phyloP scores from a whole-genome alignment of 2,797 vertebrate genomes.

The Emydoidea blandingii region DNA sequence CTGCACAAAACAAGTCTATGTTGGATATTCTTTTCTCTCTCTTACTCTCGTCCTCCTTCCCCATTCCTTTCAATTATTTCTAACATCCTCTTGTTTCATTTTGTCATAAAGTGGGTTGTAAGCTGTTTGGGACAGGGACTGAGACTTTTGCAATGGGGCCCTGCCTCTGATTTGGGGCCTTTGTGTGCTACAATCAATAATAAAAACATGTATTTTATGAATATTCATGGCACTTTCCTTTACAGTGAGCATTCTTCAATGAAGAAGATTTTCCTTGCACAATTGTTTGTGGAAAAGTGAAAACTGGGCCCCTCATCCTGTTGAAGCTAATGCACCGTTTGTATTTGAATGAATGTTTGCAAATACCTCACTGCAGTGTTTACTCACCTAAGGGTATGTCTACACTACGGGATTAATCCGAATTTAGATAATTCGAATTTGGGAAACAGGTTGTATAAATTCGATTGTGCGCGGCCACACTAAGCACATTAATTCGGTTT shows the following conservation, averaged over 20 bases:
- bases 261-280: background rate
- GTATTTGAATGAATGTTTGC: rapidly evolving
- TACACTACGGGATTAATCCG: no score
- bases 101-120: background rate
- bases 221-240: background rate
- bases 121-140: background rate
- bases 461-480: no score
- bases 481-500: no score
- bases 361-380: background rate
- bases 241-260: rapidly evolving
- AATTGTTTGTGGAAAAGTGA: background rate
- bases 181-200: background rate
- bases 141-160: background rate
- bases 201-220: background rate
- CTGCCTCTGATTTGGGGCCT: rapidly evolving
- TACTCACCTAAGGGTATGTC: no score
- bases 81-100: background rate
- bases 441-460: no score
- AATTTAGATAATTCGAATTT: no score
- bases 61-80: background rate
- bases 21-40: background rate
- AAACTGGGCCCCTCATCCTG: rapidly evolving
- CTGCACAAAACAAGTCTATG: rapidly evolving
- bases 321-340: background rate
- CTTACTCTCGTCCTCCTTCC: background rate